Base-by-base conservation (phyloP, 2,888 invertebrate species). In the Caenorhabditis plicata region DNA sequence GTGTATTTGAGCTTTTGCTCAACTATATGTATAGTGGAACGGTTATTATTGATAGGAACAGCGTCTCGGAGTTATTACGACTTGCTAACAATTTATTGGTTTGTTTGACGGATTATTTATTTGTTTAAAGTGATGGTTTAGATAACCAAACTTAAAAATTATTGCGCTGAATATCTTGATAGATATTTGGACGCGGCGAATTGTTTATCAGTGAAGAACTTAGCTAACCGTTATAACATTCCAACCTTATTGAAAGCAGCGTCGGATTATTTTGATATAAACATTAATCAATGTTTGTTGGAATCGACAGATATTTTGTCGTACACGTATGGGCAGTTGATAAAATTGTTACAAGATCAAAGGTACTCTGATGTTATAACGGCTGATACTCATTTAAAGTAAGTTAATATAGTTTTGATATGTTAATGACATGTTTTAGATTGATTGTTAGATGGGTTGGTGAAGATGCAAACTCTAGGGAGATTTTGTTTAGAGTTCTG, bases 11-110 rank as follows among this genome's bases (percentile, higher is more conserved):
- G 19, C 82, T 83, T 31, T 82, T 88, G 44, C 80, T 88, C 22
- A 86, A 86, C 77, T 88, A 87, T 76, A 86, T 88, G 85, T 88
- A 88, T 80, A 87, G 87, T 27, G 87, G 87, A 5, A 84, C 83
- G 68, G 85, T 86, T 7, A 84, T 85, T 9, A 85, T 88, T 47
- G 85, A 86, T 71, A 84, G 86, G 69, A 83, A 84, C 26, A 87
- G 86, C 78, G 87, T 87, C 26, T 84, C 85, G 46, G 87, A 87
- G 80, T 79, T 88, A 41, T 81, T 88, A 36, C 83, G 86, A 65
- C 81, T 88, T 48, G 85, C 87, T 13, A 87, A 87, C 80, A 86
- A 86, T 78, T 87, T 87, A 79, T 82, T 87, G 73, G 84, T 87
- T 53, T 31, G 61, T 38, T 36, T 40, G 4, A 23, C 22, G 40